Conservation (phyloP, 2,888 invertebrate species). For the Cryptocephalus primarius region DNA sequence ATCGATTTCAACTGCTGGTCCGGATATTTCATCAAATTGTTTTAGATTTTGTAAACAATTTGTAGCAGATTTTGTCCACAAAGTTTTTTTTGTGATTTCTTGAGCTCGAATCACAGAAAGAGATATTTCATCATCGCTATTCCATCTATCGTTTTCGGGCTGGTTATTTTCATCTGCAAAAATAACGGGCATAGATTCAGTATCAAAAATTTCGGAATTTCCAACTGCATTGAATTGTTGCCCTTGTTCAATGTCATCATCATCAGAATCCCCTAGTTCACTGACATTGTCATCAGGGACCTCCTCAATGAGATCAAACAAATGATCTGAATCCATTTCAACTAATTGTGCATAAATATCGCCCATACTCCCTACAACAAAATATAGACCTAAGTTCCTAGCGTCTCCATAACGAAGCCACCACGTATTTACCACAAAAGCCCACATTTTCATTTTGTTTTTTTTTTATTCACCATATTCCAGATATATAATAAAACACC, state of each 20-base stretch:
- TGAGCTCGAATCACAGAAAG: background rate
- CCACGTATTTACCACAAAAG: too few species aligned
- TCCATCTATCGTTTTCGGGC: conserved; percentile 1
- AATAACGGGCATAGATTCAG: background rate
- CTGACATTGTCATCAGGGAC: conserved; percentile 3
- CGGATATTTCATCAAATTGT: background rate
- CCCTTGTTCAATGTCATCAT: too few species aligned
- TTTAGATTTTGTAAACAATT: background rate
- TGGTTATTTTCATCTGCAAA: background rate
- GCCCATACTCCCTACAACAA: too few species aligned
- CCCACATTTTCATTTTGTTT: too few species aligned
- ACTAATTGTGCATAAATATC: background rate
- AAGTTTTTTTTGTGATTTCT: too few species aligned
- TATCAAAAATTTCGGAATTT: conserved; percentile 1
- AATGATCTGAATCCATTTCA: background rate
- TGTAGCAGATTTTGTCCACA: background rate
- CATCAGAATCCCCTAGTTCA: background rate
- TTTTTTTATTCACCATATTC: too few species aligned
- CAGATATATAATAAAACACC: too few species aligned
- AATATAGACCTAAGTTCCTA: too few species aligned
- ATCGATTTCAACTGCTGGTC: conserved; percentile 1
- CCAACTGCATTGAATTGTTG: too few species aligned
- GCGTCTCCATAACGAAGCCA: too few species aligned
- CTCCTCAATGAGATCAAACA: conserved; percentile 9
- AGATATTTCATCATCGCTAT: conserved; percentile 2